Base-by-base conservation (phyloP, 2,113 vertebrate genomes). In the Lagopus muta region DNA sequence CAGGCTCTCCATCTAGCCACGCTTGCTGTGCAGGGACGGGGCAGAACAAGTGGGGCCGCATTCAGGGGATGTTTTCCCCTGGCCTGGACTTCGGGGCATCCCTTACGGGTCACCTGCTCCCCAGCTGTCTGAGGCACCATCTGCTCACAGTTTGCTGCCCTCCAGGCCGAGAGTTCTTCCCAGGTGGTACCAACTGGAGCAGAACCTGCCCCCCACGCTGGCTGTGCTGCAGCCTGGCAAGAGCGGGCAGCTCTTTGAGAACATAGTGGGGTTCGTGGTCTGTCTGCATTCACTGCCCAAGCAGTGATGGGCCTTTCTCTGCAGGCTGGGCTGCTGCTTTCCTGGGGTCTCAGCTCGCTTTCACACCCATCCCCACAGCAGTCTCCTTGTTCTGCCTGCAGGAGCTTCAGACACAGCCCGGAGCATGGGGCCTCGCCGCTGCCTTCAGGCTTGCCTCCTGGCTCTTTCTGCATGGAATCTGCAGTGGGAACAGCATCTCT, bases 171-270 rank as follows among this genome's bases (percentile, higher is more conserved):
- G 50, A 42, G 6, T 34, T 65, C 65, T 73, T 57, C 4, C 10
- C 28, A 36, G 6, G 1, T 5, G 71, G 28, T 42, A 34, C 36
- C 11, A 42, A 34, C 22, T 4, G 0, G 0, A 79, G 78, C 27
- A 61, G 57, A 70, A 25, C 27, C 45, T 75, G 22, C 36, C 40
- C 42, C 43, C 2, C 0, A 25, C 28, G 30, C 58, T 11, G 57
- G 10, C 74, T 76, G 74, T 61, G 78, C 25, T 77, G 30, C 70
- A 82, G 70, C 50, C 55, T 60, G 52, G 19, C 30, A 32, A 21
- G 32, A 6, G 21, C 12, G 25, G 76, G 36, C 67, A 88, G 42
- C 47, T 84, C 47, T 28, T 42, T 60, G 87, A 70, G 75, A 48
- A 34, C 32, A 21, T 1, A 1, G 54, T 69, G 20, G 8, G 10